Evolutionary conservation across 92 coral and sea anemone genomes (phyloP).

Genomic region (Diadumene lineata): DNA sequence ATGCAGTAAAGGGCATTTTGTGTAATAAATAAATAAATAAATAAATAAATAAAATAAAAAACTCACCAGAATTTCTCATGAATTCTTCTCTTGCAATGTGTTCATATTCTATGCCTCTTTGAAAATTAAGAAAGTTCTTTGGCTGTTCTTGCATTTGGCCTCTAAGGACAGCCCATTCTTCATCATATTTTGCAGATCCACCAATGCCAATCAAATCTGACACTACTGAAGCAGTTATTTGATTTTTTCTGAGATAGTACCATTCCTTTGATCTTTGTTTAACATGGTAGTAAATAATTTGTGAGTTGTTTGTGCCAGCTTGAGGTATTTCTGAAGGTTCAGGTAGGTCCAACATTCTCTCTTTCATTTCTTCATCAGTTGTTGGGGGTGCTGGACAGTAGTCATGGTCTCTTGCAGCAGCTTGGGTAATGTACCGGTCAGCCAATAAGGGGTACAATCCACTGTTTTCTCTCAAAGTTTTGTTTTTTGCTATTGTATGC

Average conservation of each 20-base stretch:
- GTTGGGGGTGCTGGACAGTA: neutral
- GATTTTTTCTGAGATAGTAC: neutral
- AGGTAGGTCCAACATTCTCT: neutral
- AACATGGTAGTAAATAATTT: neutral
- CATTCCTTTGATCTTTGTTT: neutral
- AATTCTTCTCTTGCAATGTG: no score
- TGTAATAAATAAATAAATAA: no score
- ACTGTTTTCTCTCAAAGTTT: constrained; percentile 19
- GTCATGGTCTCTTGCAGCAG: constrained; percentile 4
- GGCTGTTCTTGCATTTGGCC: constrained; percentile 2
- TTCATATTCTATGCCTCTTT: constrained; percentile 1
- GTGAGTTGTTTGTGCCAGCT: neutral
- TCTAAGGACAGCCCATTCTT: constrained; percentile 17
- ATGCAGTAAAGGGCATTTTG: no score
- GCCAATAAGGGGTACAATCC: constrained; percentile 10
- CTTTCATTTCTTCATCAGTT: neutral
- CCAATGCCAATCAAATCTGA: constrained; percentile 8
- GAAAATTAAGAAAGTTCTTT: constrained; percentile 5
- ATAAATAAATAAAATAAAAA: no score
- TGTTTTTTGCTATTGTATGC: neutral
- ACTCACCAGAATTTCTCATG: no score
- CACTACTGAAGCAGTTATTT: constrained; percentile 23
- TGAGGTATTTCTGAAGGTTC: neutral
- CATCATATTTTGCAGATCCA: constrained; percentile 8
- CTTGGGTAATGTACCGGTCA: neutral